Evolutionary conservation across 2,113 vertebrate genomes (phyloP).

Genomic region (Panurus biarmicus): DNA sequence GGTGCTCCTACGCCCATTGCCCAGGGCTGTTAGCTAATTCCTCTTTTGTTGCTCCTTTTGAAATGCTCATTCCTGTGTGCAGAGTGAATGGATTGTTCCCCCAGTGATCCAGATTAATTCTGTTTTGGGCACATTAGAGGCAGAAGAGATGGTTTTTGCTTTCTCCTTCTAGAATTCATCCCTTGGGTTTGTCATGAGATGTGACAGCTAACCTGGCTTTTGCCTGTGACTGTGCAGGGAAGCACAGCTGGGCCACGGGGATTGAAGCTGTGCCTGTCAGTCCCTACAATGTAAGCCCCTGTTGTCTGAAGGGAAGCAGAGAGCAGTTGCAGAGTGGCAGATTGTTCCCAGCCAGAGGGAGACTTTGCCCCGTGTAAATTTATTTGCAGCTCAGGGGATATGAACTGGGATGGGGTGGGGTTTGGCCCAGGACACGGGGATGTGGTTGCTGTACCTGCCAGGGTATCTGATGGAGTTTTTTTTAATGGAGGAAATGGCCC

Average conservation of each 20-base stretch:
- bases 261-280: not conserved
- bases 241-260: not conserved
- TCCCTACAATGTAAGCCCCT: not conserved
- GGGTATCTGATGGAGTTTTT: not conserved
- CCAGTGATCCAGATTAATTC: not conserved
- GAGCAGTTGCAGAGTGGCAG: not conserved
- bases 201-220: not conserved
- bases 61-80: not conserved
- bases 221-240: not conserved
- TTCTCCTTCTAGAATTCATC: not conserved
- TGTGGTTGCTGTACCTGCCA: not conserved
- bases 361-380: not conserved
- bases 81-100: not conserved
- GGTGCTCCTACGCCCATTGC: conserved; percentile 2
- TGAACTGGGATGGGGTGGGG: not conserved
- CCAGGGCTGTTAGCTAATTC: not conserved
- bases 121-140: not conserved
- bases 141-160: not conserved
- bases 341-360: not conserved
- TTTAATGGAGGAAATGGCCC: not conserved
- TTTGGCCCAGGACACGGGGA: not conserved
- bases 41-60: conserved; percentile 3
- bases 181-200: not conserved
- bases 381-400: not conserved
- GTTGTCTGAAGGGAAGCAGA: not conserved